Base-by-base conservation (phyloP, 1,140 invertebrate species). In the Zaprionus vittiger region DNA sequence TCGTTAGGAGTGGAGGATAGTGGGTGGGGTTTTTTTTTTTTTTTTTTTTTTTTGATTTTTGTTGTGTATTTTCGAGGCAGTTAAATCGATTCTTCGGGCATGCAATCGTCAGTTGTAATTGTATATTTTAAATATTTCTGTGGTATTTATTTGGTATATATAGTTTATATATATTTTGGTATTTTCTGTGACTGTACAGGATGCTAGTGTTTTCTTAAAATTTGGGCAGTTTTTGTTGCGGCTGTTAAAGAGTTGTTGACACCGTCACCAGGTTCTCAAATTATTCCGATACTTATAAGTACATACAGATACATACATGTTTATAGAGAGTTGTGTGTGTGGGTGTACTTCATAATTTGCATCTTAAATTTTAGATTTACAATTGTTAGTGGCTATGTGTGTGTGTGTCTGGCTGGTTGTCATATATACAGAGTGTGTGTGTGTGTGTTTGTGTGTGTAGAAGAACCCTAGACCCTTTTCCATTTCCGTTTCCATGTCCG, bases 381-480 rank as follows among this genome's bases (percentile, higher is more conserved):
- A 76, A 72, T 76, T 72, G 73, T 76, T 76, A 76, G 68, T 76
- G 60, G 73, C 68, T 55, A 24, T 28, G 31, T 62, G 56, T 68
- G 56, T 55, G 22, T 68, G 59, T 62, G 26, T 54, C 28, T 47
- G 61, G 52, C 69, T 72, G 72, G 60, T 65, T 76, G 73, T 65
- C 62, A 72, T 76, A 76, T 76, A 65, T 76, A 76, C 68, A 76
- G 56, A 76, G 68, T 66, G 69, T 72, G 20, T 62, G 38, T 38
- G 38, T 31, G 59, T 64, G 31, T 34, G 73, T 72, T 47, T 76
- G 41, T 24, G 59, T 64, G n/a, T 31, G 59, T 64, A 34, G 31
- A 34, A 34, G 26, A 41, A 56, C 72, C 59, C 72, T 70, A 70
- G 52, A 70, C 61, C 72, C 72, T 5, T 49, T 57, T 62, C 57